Conservation (phyloP, 1,140 invertebrate species). For the Eriocheir sinensis region DNA sequence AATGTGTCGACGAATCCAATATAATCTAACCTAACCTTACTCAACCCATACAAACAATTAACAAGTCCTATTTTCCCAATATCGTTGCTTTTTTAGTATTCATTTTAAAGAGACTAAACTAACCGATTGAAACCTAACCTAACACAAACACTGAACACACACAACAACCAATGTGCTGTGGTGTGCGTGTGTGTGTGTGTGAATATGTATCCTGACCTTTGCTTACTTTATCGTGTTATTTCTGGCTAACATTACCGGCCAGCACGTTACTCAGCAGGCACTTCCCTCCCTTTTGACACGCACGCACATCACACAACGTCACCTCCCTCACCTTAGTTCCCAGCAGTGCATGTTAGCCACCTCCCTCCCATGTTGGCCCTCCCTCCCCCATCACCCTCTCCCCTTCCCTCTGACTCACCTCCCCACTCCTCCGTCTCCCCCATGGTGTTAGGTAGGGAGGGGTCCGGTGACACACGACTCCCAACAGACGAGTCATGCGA, state of each 20-base stretch:
- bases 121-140: no score
- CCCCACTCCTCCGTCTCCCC: neutral
- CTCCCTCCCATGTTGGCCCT: neutral
- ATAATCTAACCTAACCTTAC: no score
- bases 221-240: no score
- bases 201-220: neutral
- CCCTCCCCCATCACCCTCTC: neutral
- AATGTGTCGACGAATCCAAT: no score
- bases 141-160: neutral
- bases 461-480: neutral
- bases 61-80: no score
- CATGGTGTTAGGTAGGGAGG: neutral
- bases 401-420: neutral
- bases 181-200: neutral
- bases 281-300: neutral
- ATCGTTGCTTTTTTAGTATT: no score
- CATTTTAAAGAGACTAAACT: no score
- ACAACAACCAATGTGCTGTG: neutral
- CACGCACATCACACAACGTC: neutral
- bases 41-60: no score
- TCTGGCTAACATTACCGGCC: neutral
- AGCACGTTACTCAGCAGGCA: neutral
- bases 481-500: neutral
- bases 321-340: slow-evolving; percentile 32
- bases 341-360: neutral